Conservation (phyloP, 2,113 vertebrate genomes). For the Balaeniceps rex region DNA sequence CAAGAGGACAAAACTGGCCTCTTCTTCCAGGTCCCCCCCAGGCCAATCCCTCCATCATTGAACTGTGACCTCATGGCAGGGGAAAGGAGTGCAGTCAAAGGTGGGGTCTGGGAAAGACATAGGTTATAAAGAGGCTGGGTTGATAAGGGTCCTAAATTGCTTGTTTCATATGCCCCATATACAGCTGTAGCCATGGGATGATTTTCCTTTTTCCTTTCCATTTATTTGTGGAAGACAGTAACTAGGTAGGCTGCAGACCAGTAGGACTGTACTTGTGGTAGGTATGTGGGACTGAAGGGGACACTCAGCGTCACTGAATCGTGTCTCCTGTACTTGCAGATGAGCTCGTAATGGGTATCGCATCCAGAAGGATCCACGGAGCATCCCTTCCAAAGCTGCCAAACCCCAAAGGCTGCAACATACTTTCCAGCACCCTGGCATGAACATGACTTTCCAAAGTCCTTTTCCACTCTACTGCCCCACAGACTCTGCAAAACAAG, state of each 20-base stretch:
- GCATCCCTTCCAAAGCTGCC: not conserved
- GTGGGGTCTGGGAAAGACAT: not conserved
- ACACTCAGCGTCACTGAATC: not conserved
- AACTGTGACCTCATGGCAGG: not conserved
- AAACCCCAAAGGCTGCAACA: not conserved
- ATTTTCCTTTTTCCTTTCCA: not conserved
- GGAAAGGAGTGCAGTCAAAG: too few species aligned
- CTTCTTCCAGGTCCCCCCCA: not conserved
- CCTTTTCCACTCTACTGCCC: not conserved
- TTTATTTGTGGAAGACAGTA: not conserved
- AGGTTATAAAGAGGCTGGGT: not conserved
- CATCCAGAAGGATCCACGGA: not conserved
- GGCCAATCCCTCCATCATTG: not conserved
- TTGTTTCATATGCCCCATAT: fast-evolving
- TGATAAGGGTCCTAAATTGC: not conserved
- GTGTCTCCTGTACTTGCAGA: not conserved
- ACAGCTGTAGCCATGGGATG: not conserved
- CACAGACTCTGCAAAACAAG: not conserved
- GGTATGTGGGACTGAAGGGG: not conserved
- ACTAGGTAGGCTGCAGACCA: not conserved
- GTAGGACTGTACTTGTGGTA: not conserved
- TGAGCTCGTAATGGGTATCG: not conserved
- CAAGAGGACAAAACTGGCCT: not conserved
- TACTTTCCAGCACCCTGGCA: fast-evolving
- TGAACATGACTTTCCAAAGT: not conserved